Conservation (phyloP, 2,797 vertebrate genomes). For the Arrhamphus sclerolepis region DNA sequence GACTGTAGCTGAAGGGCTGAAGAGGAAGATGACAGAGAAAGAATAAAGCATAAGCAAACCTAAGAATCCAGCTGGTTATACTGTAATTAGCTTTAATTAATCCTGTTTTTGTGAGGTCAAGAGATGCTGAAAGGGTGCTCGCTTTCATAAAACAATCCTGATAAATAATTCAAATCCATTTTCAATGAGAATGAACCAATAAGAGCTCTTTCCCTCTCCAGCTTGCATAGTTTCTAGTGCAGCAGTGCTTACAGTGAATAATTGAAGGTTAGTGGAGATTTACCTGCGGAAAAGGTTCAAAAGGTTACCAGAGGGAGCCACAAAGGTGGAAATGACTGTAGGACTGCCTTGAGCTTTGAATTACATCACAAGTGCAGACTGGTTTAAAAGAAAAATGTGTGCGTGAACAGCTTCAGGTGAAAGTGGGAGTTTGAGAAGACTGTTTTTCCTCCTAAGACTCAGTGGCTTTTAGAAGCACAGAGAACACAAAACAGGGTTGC, state of each 20-base stretch:
- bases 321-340: constrained; percentile 17
- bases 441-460: constrained; percentile 12
- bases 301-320: constrained; percentile 33
- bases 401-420: constrained; percentile 17
- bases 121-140: constrained; percentile 24
- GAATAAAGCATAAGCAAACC: not conserved
- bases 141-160: constrained; percentile 15
- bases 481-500: not conserved
- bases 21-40: constrained; percentile 12
- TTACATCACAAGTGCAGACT: constrained; percentile 6
- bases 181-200: constrained; percentile 33
- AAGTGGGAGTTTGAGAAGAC: constrained; percentile 24
- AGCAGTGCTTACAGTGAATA: constrained; percentile 48
- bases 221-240: constrained; percentile 25
- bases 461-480: constrained; percentile 4
- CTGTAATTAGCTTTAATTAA: constrained; percentile 9
- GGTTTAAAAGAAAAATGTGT: not conserved
- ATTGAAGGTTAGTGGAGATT: constrained; percentile 60
- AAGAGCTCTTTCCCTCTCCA: constrained; percentile 12
- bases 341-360: constrained; percentile 8
- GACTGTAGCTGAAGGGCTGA: constrained; percentile 94
- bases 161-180: constrained; percentile 48
- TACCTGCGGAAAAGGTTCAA: constrained; percentile 41
- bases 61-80: not conserved
- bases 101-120: constrained; percentile 18